Base-by-base conservation (phyloP, 2,888 invertebrate species). In the Atrina japonica region DNA sequence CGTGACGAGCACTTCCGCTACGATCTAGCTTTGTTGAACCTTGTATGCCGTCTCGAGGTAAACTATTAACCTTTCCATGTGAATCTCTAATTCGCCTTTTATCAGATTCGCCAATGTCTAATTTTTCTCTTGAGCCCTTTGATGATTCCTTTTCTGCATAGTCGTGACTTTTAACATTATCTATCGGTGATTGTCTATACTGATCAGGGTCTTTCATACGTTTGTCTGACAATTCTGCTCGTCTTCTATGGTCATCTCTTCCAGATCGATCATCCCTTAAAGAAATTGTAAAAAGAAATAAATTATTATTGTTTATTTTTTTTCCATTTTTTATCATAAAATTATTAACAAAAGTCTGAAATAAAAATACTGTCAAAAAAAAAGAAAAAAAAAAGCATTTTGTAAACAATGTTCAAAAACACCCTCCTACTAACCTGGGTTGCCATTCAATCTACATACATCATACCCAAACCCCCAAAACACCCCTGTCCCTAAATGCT, bases 151-250 rank as follows among this genome's bases (percentile, higher is more conserved):
- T 77, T 25, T 81, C 81, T 77, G 78, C 81, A 81, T 77, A 78
- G 81, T 81, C 81, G 63, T 75, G 73, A 52, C 52, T 60, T 43
- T 60, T 67, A 1, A 59, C 29, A 29, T 49, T 70, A 63, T 84
- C 83, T 35, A 76, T 76, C 6, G 81, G 77, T 25, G 82, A 75
- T 70, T 81, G 83, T 64, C 83, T 73, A 63, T 56, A 63, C n/a
- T 63, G 67, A 30, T 61, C 61, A 35, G 64, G 49, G 49, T 81
- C 79, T 73, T 77, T 80, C 64, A 77, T 78, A 45, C 75, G 61
- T 60, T 78, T 80, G 16, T 72, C 65, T 50, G 41, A 69, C 67
- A 40, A 70, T 60, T 53, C 66, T 49, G 18, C 66, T 66, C 25
- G 66, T 60, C 56, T 52, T 47, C 29, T 59, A 53, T 43, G 67